These are phyloP conservation scores for Anolis apletophallus DNA, from an alignment of 2,797 vertebrate genomes.

Conservation along the genomic window DNA sequence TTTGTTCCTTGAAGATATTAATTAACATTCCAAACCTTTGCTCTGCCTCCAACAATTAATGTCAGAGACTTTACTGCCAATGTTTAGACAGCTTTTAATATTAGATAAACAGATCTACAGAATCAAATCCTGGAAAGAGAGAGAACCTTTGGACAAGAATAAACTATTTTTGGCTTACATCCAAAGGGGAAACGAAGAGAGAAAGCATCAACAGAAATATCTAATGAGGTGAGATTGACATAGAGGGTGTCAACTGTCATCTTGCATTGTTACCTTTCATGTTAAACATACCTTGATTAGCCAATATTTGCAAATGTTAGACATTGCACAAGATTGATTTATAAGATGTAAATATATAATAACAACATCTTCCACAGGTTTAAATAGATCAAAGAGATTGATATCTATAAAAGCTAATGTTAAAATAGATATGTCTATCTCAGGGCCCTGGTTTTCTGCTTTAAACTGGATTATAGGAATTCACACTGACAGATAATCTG, in stretches of 20 bases:
- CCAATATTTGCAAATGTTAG: constrained; percentile 11
- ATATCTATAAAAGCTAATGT: no score
- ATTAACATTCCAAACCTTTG: constrained; percentile 2
- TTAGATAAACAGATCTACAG: background rate
- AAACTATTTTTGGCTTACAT: background rate
- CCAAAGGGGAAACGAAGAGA: background rate
- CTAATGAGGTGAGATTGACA: background rate
- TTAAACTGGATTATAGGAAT: no score
- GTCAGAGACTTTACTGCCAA: background rate
- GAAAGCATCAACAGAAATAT: background rate
- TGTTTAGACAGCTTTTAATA: constrained; percentile 43
- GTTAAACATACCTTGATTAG: background rate
- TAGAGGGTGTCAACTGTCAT: background rate
- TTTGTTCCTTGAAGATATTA: constrained; percentile 8
- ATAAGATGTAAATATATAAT: background rate
- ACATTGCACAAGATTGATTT: constrained; percentile 1
- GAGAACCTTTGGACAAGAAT: constrained; percentile 23
- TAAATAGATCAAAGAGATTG: background rate
- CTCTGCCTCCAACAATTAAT: background rate
- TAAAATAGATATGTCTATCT: no score
- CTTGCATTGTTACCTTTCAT: constrained; percentile 1
- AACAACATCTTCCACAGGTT: background rate
- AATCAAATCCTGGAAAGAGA: background rate
- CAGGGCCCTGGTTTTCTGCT: no score
- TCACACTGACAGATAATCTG: no score